A percentile compares a stretch with the other conserved stretches of the same genome.
These are phyloP conservation scores for Hiodon alosoides DNA, from an alignment of 2,113 vertebrate genomes.

Conservation along the genomic window DNA sequence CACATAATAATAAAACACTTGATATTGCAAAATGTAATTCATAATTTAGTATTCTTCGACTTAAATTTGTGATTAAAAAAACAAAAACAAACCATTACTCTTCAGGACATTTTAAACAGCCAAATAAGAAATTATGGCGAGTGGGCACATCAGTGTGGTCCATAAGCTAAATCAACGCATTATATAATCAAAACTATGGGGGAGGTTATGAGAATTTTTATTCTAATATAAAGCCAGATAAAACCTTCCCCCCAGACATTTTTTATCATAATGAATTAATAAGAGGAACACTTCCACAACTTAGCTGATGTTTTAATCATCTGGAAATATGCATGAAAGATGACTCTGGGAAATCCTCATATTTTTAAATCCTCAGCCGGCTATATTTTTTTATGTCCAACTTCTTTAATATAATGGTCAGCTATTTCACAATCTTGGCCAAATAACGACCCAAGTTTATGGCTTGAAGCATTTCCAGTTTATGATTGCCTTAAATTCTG, in stretches of 20 bases:
- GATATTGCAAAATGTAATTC: constrained; percentile 6
- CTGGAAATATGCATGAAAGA: constrained; percentile 13
- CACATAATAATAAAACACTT: background rate
- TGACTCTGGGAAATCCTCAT: too few species aligned
- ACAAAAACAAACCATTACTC: constrained; percentile 4
- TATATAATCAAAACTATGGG: constrained; percentile 29
- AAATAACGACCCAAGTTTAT: too few species aligned
- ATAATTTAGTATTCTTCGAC: background rate
- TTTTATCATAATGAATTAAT: constrained; percentile 33
- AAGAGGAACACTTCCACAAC: constrained; percentile 15
- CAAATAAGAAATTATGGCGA: background rate
- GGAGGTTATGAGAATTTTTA: constrained; percentile 31
- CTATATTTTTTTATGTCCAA: too few species aligned
- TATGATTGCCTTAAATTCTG: too few species aligned
- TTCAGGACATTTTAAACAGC: background rate
- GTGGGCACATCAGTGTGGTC: constrained; percentile 31
- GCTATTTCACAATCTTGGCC: too few species aligned
- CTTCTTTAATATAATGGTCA: too few species aligned
- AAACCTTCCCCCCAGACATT: constrained; percentile 36
- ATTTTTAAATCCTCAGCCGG: too few species aligned
- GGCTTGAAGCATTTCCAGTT: too few species aligned
- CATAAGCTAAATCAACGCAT: constrained; percentile 26
- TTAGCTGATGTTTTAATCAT: constrained; percentile 27
- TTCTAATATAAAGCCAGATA: constrained; percentile 36
- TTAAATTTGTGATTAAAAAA: background rate